Evolutionary conservation across 2,797 vertebrate genomes (phyloP).

Genomic region (Champsocephalus gunnari): DNA sequence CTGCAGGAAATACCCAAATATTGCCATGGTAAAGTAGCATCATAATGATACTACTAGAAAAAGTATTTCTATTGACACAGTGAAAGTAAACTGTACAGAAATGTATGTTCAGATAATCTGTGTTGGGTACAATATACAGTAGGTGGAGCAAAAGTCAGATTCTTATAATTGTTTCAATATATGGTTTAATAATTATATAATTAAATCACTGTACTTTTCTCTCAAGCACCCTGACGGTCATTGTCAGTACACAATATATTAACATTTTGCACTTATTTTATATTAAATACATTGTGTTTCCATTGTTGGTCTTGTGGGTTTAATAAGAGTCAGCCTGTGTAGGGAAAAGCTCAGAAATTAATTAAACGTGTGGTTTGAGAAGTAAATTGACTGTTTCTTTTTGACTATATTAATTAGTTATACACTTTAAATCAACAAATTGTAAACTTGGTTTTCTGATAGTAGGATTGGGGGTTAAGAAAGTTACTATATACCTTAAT

Average conservation of each 20-base stretch:
- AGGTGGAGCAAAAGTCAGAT: background rate
- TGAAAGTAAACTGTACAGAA: too few relatives aligned
- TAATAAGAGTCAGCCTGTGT: background rate
- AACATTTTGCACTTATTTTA: constrained; percentile 24
- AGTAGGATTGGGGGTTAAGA: background rate
- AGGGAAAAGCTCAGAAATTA: constrained; percentile 11
- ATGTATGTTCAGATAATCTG: background rate
- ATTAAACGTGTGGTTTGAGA: background rate
- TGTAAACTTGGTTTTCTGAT: background rate
- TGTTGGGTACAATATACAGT: background rate
- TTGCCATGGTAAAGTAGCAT: constrained; percentile 9
- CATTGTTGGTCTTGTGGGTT: constrained; percentile 3
- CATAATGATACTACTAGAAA: constrained; percentile 8
- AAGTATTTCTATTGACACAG: constrained; percentile 10
- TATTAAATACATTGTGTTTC: constrained; percentile 8
- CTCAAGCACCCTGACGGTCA: constrained; percentile 20
- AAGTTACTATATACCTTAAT: background rate
- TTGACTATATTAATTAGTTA: too few relatives aligned
- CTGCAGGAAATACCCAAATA: constrained; percentile 3
- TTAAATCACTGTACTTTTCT: constrained; percentile 6
- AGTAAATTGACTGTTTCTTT: background rate
- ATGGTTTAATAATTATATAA: constrained; percentile 1
- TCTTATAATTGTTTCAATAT: background rate
- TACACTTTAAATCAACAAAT: background rate
- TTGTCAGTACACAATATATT: constrained; percentile 3